Conservation (phyloP, 2,888 invertebrate genomes). For the Gnatocerus cornutus region DNA sequence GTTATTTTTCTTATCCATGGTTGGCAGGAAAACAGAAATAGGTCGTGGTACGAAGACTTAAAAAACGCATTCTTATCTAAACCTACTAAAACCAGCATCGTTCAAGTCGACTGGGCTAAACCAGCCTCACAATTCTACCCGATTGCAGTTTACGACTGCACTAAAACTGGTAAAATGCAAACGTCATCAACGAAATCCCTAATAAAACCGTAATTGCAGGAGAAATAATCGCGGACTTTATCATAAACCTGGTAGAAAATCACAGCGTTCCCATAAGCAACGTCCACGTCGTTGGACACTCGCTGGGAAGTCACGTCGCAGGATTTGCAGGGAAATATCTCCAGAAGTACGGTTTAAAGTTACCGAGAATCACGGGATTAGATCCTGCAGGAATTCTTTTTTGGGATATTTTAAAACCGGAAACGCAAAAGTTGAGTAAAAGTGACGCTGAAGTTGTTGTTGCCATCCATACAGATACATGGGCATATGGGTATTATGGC, state of each 20-base stretch:
- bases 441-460: conserved; percentile 44
- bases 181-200: neutral
- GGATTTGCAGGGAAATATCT: conserved; percentile 39
- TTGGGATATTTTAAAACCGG: neutral
- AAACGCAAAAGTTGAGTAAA: conserved; percentile 16
- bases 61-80: conserved; percentile 35
- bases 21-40: conserved; percentile 39
- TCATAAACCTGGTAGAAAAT: conserved; percentile 7
- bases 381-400: conserved; percentile 41
- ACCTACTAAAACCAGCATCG: conserved; percentile 18
- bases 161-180: conserved; percentile 21
- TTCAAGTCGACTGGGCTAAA: conserved; percentile 49
- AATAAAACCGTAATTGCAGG: conserved; percentile 12
- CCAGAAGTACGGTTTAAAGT: neutral
- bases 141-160: conserved; percentile 26
- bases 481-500: conserved; percentile 31
- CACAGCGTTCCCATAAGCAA: neutral
- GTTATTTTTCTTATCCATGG: conserved; percentile 51
- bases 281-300: conserved; percentile 13
- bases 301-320: conserved; percentile 46
- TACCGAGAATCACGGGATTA: conserved; percentile 27
- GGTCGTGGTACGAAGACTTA: conserved; percentile 43
- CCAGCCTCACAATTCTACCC: conserved; percentile 30
- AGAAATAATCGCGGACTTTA: conserved; percentile 24
- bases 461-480: conserved; percentile 46